Percentiles rank a stretch among this genome's conserved stretches.
These are phyloP conservation scores for Caenorhabditis parvicauda DNA, from an alignment of 2,888 invertebrate species.

Conservation along the genomic window DNA sequence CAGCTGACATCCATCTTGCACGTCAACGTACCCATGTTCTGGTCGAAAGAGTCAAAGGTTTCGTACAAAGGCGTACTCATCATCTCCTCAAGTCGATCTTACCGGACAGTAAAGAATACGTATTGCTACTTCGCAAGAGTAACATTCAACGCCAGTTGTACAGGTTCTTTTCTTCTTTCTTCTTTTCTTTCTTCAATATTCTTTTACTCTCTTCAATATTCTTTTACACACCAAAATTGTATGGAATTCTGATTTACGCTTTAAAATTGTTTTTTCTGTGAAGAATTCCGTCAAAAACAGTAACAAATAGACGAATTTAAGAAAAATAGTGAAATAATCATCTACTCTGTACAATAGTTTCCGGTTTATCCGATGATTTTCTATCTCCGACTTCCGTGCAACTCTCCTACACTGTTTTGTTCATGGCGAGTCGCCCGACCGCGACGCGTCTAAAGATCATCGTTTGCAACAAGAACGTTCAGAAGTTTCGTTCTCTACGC, in stretches of 20 bases:
- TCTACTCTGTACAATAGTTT: no score
- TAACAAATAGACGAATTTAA: neutral
- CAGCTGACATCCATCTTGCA: conserved; percentile 86
- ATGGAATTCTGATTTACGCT: no score
- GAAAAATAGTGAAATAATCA: neutral
- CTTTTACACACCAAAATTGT: no score
- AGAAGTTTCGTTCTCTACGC: conserved; percentile 79
- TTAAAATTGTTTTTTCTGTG: no score
- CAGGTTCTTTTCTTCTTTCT: conserved; percentile 69
- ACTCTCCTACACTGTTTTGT: no score
- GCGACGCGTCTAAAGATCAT: no score
- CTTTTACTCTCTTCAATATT: conserved; percentile 30
- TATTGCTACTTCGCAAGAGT: conserved; percentile 84
- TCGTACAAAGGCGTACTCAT: conserved; percentile 92
- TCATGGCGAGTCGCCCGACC: no score
- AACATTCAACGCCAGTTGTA: conserved; percentile 85
- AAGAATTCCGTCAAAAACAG: no score
- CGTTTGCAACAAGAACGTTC: no score
- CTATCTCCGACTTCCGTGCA: no score
- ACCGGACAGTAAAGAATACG: conserved; percentile 91
- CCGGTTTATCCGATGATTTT: no score
- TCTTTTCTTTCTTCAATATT: no score
- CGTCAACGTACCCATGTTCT: conserved; percentile 90
- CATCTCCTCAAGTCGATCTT: conserved; percentile 85
- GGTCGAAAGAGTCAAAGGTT: conserved; percentile 88